phyloP scores from a whole-genome alignment of 1,140 invertebrate species.

The Conus ventricosus region DNA sequence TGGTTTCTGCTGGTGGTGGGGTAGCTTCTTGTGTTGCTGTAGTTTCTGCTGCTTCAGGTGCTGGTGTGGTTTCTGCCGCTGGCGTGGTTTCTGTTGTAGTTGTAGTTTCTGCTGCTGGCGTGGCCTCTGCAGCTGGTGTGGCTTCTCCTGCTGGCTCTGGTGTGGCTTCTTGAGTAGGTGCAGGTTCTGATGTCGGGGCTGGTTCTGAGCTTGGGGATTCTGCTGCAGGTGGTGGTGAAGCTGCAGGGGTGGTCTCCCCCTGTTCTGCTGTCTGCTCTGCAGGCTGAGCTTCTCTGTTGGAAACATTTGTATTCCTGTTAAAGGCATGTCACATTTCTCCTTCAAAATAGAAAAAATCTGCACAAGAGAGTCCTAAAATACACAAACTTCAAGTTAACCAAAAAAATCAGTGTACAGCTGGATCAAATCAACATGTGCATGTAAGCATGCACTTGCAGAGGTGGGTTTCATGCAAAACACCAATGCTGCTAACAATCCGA shows the following conservation, averaged over 20 bases:
- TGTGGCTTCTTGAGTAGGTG: constrained; percentile 26
- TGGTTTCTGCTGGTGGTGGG: not conserved
- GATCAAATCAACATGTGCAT: no score
- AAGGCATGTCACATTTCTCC: not conserved
- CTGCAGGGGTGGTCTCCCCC: constrained; percentile 26
- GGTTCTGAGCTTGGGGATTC: not conserved
- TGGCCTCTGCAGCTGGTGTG: not conserved
- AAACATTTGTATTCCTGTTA: not conserved
- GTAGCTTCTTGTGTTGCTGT: not conserved
- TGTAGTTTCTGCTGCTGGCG: not conserved
- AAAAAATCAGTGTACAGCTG: no score
- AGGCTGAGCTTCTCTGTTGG: constrained; percentile 23
- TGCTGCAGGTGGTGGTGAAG: not conserved
- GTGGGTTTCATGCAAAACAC: no score
- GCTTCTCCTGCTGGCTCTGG: constrained; percentile 4
- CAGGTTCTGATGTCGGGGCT: not conserved
- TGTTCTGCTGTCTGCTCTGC: not conserved
- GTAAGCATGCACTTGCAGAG: no score
- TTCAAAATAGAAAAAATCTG: no score
- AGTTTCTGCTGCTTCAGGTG: constrained; percentile 6
- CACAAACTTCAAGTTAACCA: no score
- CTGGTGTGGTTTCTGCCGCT: constrained; percentile 24
- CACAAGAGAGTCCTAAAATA: no score
- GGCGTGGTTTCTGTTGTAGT: constrained; percentile 46
- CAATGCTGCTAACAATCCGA: no score